These are phyloP conservation scores for Macroramphosus scolopax DNA, from an alignment of 2,797 vertebrate species.

Conservation along the genomic window DNA sequence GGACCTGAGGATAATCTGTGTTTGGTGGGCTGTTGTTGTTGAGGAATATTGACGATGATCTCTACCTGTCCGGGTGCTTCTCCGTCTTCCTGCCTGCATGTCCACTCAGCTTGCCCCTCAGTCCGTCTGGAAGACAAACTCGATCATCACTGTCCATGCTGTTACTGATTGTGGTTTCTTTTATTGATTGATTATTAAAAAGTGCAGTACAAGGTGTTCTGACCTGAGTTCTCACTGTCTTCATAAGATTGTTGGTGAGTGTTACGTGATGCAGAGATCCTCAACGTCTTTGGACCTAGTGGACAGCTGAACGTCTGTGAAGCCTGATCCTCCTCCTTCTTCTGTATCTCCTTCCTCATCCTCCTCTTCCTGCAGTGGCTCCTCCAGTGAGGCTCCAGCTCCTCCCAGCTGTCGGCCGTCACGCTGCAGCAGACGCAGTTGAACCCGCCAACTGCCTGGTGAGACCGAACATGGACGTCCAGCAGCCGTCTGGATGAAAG, in stretches of 20 bases:
- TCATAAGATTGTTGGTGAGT: not conserved
- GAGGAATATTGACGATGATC: too few species aligned
- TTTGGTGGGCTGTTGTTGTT: too few species aligned
- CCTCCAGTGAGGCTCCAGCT: slow-evolving; percentile 68
- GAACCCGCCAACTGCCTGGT: slow-evolving; percentile 34
- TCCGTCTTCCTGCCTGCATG: slow-evolving; percentile 2
- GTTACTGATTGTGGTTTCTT: not conserved
- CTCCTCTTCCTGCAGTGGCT: slow-evolving; percentile 15
- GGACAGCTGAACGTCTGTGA: not conserved
- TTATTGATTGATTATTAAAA: not conserved
- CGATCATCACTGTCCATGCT: not conserved
- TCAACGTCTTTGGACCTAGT: not conserved
- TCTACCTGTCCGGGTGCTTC: slow-evolving; percentile 32
- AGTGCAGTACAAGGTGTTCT: not conserved
- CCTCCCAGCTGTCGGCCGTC: slow-evolving; percentile 47
- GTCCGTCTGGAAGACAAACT: slow-evolving; percentile 16
- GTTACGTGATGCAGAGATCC: not conserved
- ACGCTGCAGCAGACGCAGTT: slow-evolving; percentile 56
- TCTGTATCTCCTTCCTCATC: not conserved
- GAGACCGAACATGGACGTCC: slow-evolving; percentile 39
- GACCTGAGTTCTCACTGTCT: slow-evolving; percentile 32
- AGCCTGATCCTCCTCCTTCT: not conserved
- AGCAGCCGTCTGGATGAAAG: slow-evolving; percentile 41
- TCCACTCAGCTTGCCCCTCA: slow-evolving; percentile 16
- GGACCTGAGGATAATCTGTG: too few species aligned